These are phyloP conservation scores for Myotis davidii DNA, from an alignment of 2,113 vertebrate species.

Conservation along the genomic window DNA sequence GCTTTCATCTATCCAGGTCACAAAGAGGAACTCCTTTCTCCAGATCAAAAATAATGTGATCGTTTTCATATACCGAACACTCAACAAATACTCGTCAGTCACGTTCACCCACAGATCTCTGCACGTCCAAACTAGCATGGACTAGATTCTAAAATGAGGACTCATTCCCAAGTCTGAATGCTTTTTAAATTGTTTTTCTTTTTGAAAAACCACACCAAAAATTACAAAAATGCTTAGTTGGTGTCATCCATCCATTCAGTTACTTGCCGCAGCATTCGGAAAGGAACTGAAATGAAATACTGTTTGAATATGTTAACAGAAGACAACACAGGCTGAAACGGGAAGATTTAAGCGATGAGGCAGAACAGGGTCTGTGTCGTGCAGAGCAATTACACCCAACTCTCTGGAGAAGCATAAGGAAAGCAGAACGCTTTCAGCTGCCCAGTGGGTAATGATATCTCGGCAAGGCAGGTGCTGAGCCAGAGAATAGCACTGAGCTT, in stretches of 20 bases:
- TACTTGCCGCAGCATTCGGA: conserved; percentile 9
- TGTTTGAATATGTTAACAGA: conserved; percentile 64
- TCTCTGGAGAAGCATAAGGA: conserved; percentile 58
- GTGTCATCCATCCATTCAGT: conserved; percentile 24
- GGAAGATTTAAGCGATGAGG: conserved; percentile 68
- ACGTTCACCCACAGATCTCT: neutral
- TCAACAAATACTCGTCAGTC: neutral
- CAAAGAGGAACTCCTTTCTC: neutral
- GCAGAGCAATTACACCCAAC: conserved; percentile 73
- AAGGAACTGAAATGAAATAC: conserved; percentile 51
- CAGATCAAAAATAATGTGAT: neutral
- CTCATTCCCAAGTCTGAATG: neutral
- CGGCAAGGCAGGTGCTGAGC: conserved; percentile 74
- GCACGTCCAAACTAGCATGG: neutral
- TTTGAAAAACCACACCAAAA: conserved; percentile 19
- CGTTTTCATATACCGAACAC: neutral
- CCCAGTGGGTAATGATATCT: conserved; percentile 74
- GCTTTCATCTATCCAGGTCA: neutral
- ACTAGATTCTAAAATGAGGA: conserved; percentile 35
- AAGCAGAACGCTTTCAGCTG: conserved; percentile 67
- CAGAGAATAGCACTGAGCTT: conserved; percentile 65
- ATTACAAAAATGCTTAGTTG: neutral
- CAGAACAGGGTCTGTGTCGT: conserved; percentile 65
- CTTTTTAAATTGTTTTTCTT: conserved; percentile 56
- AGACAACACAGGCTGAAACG: conserved; percentile 65